A percentile compares a stretch with the other conserved stretches of the same genome.
Conservation (phyloP, 2,888 invertebrate genomes). For the Lasioglossum oenotherae region DNA sequence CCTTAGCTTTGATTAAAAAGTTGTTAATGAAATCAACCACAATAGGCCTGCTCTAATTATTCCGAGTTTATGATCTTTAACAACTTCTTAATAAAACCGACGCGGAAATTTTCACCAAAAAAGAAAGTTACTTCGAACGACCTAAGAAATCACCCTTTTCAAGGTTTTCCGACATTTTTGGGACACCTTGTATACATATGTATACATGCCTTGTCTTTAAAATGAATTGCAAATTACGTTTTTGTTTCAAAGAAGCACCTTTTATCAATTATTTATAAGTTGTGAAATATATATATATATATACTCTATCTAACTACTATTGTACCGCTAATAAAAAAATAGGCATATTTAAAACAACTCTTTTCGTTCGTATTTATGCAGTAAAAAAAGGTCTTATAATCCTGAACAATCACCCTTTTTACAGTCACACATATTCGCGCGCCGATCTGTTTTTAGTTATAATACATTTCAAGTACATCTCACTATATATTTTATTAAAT, state of each 20-base stretch:
- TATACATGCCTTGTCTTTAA: constrained; percentile 68
- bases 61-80: too few relatives aligned
- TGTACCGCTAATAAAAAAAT: constrained; percentile 82
- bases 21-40: too few relatives aligned
- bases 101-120: too few relatives aligned
- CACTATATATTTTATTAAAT: constrained; percentile 59
- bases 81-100: too few relatives aligned
- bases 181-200: constrained; percentile 47
- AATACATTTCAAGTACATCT: constrained; percentile 51
- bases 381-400: constrained; percentile 54
- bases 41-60: too few relatives aligned
- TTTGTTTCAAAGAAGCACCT: constrained; percentile 72
- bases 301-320: constrained; percentile 69
- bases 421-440: constrained; percentile 37
- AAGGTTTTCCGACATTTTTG: not conserved
- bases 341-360: constrained; percentile 74
- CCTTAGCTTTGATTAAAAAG: too few relatives aligned
- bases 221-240: constrained; percentile 61
- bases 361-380: constrained; percentile 51
- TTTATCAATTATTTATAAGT: constrained; percentile 83
- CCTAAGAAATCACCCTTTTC: not conserved
- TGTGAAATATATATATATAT: constrained; percentile 77
- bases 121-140: not conserved
- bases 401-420: constrained; percentile 25
- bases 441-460: constrained; percentile 40